Conservation (phyloP, 2,113 vertebrate genomes). For the Seriola quinqueradiata region DNA sequence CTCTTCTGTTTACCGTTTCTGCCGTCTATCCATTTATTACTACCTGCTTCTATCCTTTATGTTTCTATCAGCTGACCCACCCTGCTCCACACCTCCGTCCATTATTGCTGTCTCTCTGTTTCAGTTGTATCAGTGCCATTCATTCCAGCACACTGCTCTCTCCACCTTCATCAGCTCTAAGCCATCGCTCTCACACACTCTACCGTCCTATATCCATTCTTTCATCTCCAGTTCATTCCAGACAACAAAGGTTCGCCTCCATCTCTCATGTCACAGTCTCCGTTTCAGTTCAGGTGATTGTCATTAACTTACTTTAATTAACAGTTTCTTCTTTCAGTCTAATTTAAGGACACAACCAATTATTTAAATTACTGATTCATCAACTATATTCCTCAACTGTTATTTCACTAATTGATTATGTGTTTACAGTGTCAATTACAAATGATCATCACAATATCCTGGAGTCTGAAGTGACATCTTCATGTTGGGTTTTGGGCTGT, state of each 20-base stretch:
- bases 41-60: neutral
- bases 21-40: constrained; percentile 1
- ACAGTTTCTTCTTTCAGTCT: neutral
- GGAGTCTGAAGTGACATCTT: neutral
- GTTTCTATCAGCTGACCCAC: neutral
- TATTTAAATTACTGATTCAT: neutral
- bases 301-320: neutral
- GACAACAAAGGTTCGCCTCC: constrained; percentile 5
- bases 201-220: neutral
- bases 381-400: neutral
- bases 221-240: constrained; percentile 13
- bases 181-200: neutral
- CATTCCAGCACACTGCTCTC: constrained; percentile 34
- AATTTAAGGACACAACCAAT: neutral
- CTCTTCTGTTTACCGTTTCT: neutral
- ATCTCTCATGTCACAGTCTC: neutral
- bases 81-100: neutral
- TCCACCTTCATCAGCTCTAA: neutral
- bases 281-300: neutral
- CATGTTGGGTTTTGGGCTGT: no score
- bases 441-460: neutral
- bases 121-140: neutral
- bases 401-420: neutral
- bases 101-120: neutral
- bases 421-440: constrained; percentile 2